Evolutionary conservation across 2,888 invertebrate genomes (phyloP).

Genomic region (Andricus curvator): DNA sequence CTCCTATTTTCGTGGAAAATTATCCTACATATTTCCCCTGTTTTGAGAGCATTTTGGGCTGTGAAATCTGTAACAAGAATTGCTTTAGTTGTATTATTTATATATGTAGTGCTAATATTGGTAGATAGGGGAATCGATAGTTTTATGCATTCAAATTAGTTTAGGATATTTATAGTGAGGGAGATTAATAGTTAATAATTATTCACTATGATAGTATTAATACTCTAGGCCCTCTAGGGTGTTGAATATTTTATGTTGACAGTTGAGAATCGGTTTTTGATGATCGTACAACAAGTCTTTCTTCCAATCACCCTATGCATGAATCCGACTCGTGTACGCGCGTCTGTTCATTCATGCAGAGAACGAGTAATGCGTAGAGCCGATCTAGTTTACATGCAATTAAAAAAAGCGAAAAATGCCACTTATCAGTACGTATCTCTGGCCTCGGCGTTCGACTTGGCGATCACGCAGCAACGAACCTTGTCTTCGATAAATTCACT

Average conservation of each 20-base stretch:
- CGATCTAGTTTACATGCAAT: conserved; percentile 46
- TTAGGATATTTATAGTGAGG: too few species aligned
- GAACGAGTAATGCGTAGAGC: not conserved
- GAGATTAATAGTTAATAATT: too few species aligned
- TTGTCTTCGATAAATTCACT: conserved; percentile 33
- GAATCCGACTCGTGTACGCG: conserved; percentile 1
- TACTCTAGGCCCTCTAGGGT: too few species aligned
- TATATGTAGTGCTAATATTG: too few species aligned
- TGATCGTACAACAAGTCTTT: not conserved
- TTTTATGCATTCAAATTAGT: too few species aligned
- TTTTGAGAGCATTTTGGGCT: too few species aligned
- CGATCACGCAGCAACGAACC: conserved; percentile 47
- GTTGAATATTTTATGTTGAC: not conserved
- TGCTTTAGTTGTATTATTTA: too few species aligned
- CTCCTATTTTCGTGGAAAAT: too few species aligned
- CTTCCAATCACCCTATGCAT: conserved; percentile 1
- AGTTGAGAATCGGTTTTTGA: not conserved
- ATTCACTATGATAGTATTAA: too few species aligned
- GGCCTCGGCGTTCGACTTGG: conserved; percentile 54
- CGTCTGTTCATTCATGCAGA: conserved; percentile 31
- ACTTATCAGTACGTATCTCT: conserved; percentile 52
- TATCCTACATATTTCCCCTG: too few species aligned
- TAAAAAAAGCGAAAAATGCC: conserved; percentile 47
- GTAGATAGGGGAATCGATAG: too few species aligned
- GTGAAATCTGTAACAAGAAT: too few species aligned